Conservation (phyloP, 2,888 invertebrate genomes). For the Drosophila helvetica region DNA sequence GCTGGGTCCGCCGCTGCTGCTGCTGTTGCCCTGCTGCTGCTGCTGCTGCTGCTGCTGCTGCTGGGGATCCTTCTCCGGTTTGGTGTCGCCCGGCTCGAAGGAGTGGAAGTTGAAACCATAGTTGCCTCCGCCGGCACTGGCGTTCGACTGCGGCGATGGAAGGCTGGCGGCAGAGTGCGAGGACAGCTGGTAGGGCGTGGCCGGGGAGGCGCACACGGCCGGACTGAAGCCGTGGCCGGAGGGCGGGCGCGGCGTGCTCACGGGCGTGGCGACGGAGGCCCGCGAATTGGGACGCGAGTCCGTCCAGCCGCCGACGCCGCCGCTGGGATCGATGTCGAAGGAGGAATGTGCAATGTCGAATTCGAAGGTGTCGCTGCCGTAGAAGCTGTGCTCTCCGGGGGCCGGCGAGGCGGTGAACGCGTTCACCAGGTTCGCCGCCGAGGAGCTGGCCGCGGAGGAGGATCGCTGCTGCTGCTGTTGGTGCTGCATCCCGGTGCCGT, state of each 20-base stretch:
- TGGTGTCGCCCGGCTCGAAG: slow-evolving; percentile 74
- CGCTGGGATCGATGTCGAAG: slow-evolving; percentile 85
- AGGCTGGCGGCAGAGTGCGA: slow-evolving; percentile 83
- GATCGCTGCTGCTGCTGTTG: slow-evolving; percentile 61
- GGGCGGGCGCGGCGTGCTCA: slow-evolving; percentile 87
- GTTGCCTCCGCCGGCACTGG: slow-evolving; percentile 74
- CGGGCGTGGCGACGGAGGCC: slow-evolving; percentile 86
- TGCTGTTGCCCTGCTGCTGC: slow-evolving; percentile 63
- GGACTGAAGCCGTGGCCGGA: slow-evolving; percentile 85
- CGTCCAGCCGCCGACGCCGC: slow-evolving; percentile 79
- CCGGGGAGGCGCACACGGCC: slow-evolving; percentile 84
- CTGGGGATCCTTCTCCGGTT: slow-evolving; percentile 72
- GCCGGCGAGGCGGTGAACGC: slow-evolving; percentile 84
- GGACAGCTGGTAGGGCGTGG: slow-evolving; percentile 84
- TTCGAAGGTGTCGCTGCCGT: slow-evolving; percentile 87
- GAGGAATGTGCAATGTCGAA: slow-evolving; percentile 88
- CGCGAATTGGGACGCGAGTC: slow-evolving; percentile 87
- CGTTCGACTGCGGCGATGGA: slow-evolving; percentile 85
- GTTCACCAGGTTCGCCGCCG: slow-evolving; percentile 79
- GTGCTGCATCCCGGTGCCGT: slow-evolving; percentile 84
- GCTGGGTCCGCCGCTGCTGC: slow-evolving; percentile 53
- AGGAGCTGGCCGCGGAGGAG: slow-evolving; percentile 57
- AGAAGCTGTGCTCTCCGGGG: slow-evolving; percentile 84
- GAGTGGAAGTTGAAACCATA: slow-evolving; percentile 77
- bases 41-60: slow-evolving; percentile 63